A percentile compares a stretch with the other conserved stretches of the same genome.
Conservation (phyloP, 2,888 invertebrate genomes). For the Camponotus fellah region DNA sequence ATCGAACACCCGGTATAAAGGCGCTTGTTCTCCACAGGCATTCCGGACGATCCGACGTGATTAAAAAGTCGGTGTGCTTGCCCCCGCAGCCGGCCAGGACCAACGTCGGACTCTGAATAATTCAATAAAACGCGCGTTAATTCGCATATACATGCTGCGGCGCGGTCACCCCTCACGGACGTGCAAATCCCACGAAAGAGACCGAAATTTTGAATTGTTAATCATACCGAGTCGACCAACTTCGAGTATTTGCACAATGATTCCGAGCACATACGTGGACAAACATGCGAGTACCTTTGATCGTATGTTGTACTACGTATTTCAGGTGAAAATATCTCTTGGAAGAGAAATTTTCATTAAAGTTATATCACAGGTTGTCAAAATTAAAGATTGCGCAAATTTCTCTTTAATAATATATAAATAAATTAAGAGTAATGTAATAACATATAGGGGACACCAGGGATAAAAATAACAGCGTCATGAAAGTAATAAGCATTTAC, state of each 20-base stretch:
- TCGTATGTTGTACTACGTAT: neutral
- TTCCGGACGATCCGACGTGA: constrained; percentile 66
- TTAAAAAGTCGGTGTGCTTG: constrained; percentile 64
- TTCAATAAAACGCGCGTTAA: constrained; percentile 74
- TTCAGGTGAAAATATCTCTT: neutral
- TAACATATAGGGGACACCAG: no score
- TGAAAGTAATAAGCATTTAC: no score
- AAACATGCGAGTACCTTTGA: constrained; percentile 6
- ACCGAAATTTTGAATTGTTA: constrained; percentile 74
- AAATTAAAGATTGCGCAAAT: neutral
- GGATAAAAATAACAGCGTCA: no score
- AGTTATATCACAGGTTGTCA: neutral
- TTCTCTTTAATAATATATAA: neutral
- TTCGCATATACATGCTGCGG: constrained; percentile 66
- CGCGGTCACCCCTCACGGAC: constrained; percentile 39
- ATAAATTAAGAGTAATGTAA: constrained; percentile 11
- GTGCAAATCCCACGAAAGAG: constrained; percentile 58
- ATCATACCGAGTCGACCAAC: constrained; percentile 55
- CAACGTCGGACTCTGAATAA: constrained; percentile 68
- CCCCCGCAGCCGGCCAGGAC: constrained; percentile 34
- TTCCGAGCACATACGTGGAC: neutral
- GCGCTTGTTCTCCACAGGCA: constrained; percentile 59
- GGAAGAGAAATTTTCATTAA: neutral
- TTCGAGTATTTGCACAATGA: constrained; percentile 33
- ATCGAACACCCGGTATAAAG: constrained; percentile 64